Base-by-base conservation (phyloP, 2,888 invertebrate genomes). In the Nemotelus nigrinus region DNA sequence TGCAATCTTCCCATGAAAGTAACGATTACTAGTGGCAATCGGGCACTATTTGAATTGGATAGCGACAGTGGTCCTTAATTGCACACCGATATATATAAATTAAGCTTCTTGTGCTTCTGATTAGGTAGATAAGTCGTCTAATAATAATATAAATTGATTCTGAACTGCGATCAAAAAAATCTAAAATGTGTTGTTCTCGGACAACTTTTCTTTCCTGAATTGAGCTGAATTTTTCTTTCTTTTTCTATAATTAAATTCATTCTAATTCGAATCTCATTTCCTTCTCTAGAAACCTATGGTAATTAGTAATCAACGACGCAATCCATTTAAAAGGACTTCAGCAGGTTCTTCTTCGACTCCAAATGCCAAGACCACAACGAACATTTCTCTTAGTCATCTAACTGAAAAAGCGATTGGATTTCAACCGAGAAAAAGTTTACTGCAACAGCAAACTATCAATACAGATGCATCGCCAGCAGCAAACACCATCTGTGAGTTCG, bases 251-350 rank as follows among this genome's bases (percentile, higher is more conserved):
- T 25, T 25, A 25, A 25, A 1, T 25, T 25, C 1, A 25, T 25
- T 25, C 25, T 25, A 25, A 25, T 25, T 0, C 25, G 25, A 1
- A 25, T 25, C 25, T 25, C 43, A n/a, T 68, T 50, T 39, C 2
- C n/a, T 25, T n/a, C 68, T n/a, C 44, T 60, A 82, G 82, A 86
- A 85, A 81, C 80, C 84, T 2, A 86, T 87, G 83, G 84, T 85
- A 57, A 78, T 86, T 5, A 85, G 83, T 75, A 82, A 83, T 6
- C 80, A 83, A 3, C 87, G 85, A 78, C 84, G 90, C 44, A 89
- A 90, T 80, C 89, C 90, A 0, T 89, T 91, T 75, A 90, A 87
- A 80, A 89, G 89, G 77, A 88, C 89, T 79, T 87, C 88, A 58
- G 84, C 86, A 45, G 86, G 87, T 3, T 48, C 48, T 43, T 4